Evolutionary conservation across 2,888 invertebrate species (phyloP), one percentile per base, ranked within the genome.

Genomic region (Apamea monoglypha): DNA sequence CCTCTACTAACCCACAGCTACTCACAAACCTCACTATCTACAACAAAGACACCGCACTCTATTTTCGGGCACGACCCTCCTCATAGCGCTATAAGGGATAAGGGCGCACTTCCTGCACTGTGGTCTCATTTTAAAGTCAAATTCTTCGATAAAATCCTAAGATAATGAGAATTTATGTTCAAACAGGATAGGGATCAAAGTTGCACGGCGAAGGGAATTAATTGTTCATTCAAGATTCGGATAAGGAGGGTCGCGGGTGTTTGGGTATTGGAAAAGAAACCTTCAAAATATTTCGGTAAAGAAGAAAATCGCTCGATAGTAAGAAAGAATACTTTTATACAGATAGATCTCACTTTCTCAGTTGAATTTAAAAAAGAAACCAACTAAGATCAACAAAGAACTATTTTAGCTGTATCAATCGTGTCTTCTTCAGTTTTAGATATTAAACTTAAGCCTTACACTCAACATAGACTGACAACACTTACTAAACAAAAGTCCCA

Each of bases 81-180:
- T 66, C 25, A 44, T 53, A 21, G 6, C 50, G 64, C 70, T n/a
- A 7, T 16, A 68, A 78, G 72, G 81, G 78, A 73, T 78, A 79
- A 87, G 78, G 79, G 74, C 75, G 18, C 75, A 76, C 87, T 87
- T 77, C 81, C 81, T 77, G 79, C 40, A 76, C 68, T 67, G 71
- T 70, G 84, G 84, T 82, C 88, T 82, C 83, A 93, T 93, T 92
- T 91, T 85, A 90, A 92, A 92, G 91, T 92, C 90, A 91, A 91
- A 92, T 93, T 85, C 76, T 76, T 76, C 79, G 91, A 92, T 92
- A 88, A 90, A 90, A 88, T 80, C 82, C 85, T 44, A 61, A 86
- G 91, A 92, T 92, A 92, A 92, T 91, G 90, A 88, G 87, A 90
- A 93, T 92, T 90, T 92, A 91, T 92, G 89, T 86, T 85, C 85